These are phyloP conservation scores for Drosophila formosana DNA, from an alignment of 2,888 invertebrate species.

Conservation along the genomic window DNA sequence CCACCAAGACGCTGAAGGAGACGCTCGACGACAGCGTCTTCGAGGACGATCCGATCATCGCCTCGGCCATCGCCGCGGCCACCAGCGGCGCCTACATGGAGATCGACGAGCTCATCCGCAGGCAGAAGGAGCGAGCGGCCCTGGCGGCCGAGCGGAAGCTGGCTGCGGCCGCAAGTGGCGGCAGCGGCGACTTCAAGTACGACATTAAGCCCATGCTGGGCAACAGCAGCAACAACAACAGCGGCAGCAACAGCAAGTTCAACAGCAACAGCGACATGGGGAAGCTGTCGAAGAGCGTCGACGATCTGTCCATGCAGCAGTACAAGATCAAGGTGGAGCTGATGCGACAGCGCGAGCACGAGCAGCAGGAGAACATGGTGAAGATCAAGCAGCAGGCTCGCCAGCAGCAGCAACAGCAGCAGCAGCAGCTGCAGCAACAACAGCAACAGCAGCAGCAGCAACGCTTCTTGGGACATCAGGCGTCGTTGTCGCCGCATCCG, in stretches of 20 bases:
- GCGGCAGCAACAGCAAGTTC: conserved; percentile 75
- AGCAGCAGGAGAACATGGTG: conserved; percentile 82
- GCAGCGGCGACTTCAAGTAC: conserved; percentile 77
- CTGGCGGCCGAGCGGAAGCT: conserved; percentile 76
- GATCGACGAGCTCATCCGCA: conserved; percentile 83
- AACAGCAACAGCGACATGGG: conserved; percentile 75
- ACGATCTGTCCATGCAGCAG: conserved; percentile 82
- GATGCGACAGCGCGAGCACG: conserved; percentile 81
- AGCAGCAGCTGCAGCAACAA: conserved; percentile 67
- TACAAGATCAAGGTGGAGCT: conserved; percentile 81
- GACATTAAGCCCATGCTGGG: conserved; percentile 82
- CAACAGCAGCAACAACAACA: conserved; percentile 63
- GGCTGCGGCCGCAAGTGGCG: conserved; percentile 67
- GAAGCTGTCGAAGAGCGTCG: conserved; percentile 82
- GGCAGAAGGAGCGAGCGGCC: conserved; percentile 82
- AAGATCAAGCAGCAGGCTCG: conserved; percentile 82
- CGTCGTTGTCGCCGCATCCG: conserved; percentile 73
- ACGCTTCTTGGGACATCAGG: conserved; percentile 69
- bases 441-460: conserved; percentile 73
- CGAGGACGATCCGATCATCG: conserved; percentile 85
- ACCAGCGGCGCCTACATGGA: conserved; percentile 85
- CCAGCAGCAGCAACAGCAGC: conserved; percentile 78
- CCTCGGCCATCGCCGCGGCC: conserved; percentile 85
- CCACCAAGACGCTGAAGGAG: conserved; percentile 85
- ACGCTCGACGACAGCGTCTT: conserved; percentile 85